These are phyloP conservation scores for Novumbra hubbsi DNA, from an alignment of 2,797 vertebrate species.

Conservation along the genomic window DNA sequence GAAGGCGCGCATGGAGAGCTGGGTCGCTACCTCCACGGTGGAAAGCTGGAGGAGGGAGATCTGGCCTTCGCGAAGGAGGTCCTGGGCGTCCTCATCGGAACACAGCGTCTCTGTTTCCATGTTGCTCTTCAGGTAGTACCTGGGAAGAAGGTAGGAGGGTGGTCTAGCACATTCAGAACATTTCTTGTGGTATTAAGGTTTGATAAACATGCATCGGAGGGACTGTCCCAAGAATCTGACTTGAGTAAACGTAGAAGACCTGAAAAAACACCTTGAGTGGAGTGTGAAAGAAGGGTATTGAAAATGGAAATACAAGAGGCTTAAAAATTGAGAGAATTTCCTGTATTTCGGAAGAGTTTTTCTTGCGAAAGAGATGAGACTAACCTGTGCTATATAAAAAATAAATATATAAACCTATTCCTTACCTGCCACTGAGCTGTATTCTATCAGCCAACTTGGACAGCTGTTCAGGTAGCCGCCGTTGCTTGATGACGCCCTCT, in stretches of 20 bases:
- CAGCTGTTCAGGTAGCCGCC: conserved; percentile 93
- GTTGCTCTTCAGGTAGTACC: conserved; percentile 98
- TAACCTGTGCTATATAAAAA: neutral
- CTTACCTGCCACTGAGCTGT: conserved; percentile 94
- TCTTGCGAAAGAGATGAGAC: neutral
- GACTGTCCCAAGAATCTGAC: neutral
- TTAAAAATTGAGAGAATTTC: neutral
- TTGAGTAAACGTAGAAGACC: neutral
- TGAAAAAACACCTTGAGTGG: neutral
- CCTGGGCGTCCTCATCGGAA: conserved; percentile 97
- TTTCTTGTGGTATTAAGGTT: neutral
- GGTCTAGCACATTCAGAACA: neutral
- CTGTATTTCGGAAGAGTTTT: neutral
- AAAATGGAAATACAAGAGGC: neutral
- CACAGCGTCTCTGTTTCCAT: conserved; percentile 99
- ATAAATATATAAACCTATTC: neutral
- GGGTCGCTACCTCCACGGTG: conserved; percentile 94
- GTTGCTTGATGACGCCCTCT: conserved; percentile 97
- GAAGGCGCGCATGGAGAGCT: conserved; percentile 96
- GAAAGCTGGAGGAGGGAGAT: conserved; percentile 93
- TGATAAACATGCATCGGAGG: neutral
- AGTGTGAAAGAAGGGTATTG: neutral
- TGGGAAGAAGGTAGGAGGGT: conserved; percentile 41
- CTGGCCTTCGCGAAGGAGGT: conserved; percentile 90
- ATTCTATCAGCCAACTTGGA: conserved; percentile 98